Evolutionary conservation across 2,113 vertebrate genomes (phyloP).

Genomic region (Prunella fulvescens): DNA sequence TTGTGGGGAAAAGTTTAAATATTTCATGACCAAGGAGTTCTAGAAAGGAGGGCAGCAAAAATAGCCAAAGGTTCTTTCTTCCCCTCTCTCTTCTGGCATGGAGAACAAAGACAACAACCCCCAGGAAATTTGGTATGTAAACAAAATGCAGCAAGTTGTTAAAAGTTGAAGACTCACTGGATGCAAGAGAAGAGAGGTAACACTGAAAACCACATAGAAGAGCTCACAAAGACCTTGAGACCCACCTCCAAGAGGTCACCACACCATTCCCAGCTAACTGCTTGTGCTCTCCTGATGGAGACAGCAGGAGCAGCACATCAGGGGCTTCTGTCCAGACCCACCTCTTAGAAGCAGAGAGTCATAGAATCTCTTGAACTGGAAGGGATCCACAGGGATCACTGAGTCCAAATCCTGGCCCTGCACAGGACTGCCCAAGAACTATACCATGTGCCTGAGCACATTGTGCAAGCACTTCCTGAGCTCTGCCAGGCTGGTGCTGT

Average conservation of each 20-base stretch:
- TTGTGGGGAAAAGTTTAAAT: constrained; percentile 43
- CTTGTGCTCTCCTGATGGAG: neutral
- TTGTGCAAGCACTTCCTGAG: neutral
- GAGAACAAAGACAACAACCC: neutral
- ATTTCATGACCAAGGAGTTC: neutral
- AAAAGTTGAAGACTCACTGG: neutral
- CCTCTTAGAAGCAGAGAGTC: neutral
- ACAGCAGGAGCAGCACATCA: neutral
- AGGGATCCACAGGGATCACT: neutral
- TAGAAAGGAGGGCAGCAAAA: neutral
- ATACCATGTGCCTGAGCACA: neutral
- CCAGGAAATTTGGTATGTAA: neutral
- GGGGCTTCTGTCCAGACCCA: neutral
- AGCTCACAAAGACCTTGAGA: neutral
- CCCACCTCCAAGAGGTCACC: neutral
- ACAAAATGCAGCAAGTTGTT: neutral
- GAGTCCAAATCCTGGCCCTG: neutral
- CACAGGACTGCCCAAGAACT: neutral
- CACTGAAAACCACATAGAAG: neutral
- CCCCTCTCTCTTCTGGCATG: neutral
- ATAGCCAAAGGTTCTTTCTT: neutral
- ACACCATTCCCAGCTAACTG: neutral
- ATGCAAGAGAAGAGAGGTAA: neutral
- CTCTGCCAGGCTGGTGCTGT: neutral
- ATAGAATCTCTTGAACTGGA: neutral